Evolutionary conservation across 2,888 invertebrate genomes (phyloP).

Genomic region (Endotricha flammealis): DNA sequence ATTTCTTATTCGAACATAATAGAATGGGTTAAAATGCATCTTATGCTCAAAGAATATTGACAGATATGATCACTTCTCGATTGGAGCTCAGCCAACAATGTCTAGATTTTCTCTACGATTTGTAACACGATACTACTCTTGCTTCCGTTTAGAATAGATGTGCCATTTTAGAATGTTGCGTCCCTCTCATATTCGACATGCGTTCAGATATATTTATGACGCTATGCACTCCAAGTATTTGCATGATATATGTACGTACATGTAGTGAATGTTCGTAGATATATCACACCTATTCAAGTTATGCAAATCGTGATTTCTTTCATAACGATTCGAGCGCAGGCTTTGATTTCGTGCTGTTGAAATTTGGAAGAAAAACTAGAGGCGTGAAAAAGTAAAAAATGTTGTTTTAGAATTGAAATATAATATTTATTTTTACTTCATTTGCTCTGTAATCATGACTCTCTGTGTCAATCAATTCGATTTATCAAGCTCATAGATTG

Average conservation of each 20-base stretch:
- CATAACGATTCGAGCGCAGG: slow-evolving; percentile 10
- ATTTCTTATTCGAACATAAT: slow-evolving; percentile 31
- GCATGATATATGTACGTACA: slow-evolving; percentile 31
- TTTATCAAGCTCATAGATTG: no score
- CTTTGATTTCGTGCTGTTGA: slow-evolving; percentile 24
- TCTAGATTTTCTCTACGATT: slow-evolving; percentile 71
- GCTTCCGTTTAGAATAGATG: slow-evolving; percentile 72
- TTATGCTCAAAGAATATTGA: slow-evolving; percentile 71
- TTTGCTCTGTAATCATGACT: no score
- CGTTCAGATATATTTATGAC: slow-evolving; percentile 61
- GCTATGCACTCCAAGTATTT: slow-evolving; percentile 49
- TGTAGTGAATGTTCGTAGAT: slow-evolving; percentile 21
- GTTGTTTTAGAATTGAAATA: no score
- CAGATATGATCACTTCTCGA: slow-evolving; percentile 75
- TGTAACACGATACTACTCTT: slow-evolving; percentile 65
- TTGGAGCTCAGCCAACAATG: slow-evolving; percentile 71
- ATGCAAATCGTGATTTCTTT: slow-evolving; percentile 6
- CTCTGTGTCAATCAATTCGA: no score
- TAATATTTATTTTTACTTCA: no score
- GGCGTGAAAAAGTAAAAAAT: no score
- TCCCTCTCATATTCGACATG: slow-evolving; percentile 58
- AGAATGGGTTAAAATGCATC: slow-evolving; percentile 55
- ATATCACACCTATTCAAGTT: slow-evolving; percentile 6
- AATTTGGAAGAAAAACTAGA: no score
- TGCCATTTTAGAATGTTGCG: slow-evolving; percentile 63